These are phyloP conservation scores for Periphyllus acericola DNA, from an alignment of 2,888 invertebrate genomes.

Conservation along the genomic window DNA sequence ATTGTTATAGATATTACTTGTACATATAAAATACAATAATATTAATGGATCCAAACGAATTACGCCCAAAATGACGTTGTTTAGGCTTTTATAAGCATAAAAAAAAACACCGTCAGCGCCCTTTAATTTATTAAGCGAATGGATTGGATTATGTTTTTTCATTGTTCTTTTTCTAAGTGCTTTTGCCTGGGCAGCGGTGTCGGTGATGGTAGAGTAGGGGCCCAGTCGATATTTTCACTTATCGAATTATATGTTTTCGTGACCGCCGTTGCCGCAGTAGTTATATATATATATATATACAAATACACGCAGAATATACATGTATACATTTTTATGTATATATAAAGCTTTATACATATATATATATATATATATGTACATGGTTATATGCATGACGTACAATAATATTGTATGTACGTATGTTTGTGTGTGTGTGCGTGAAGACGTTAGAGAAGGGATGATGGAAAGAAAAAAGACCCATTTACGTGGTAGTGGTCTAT, in stretches of 20 bases:
- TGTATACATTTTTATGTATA: neutral
- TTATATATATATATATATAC: neutral
- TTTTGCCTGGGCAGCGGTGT: conserved; percentile 23
- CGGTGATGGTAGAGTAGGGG: conserved; percentile 13
- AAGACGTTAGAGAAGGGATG: conserved; percentile 42
- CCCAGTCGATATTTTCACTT: conserved; percentile 60
- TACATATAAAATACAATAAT: conserved; percentile 45
- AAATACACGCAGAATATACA: neutral
- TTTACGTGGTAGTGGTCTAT: conserved; percentile 45
- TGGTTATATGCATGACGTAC: neutral
- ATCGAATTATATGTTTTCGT: conserved; percentile 62
- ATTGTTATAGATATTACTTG: neutral
- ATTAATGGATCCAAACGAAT: conserved; percentile 58
- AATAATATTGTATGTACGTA: conserved; percentile 9
- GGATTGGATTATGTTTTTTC: conserved; percentile 61
- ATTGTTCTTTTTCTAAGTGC: conserved; percentile 60
- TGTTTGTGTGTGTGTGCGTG: conserved; percentile 28
- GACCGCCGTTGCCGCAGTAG: conserved; percentile 45
- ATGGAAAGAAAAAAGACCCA: conserved; percentile 21
- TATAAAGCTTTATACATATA: conserved; percentile 17
- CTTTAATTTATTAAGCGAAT: conserved; percentile 61
- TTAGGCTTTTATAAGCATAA: conserved; percentile 30
- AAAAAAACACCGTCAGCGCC: conserved; percentile 40
- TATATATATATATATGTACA: neutral
- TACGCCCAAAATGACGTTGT: conserved; percentile 56